Evolutionary conservation across 2,888 invertebrate genomes (phyloP), one percentile per base, ranked within the genome.

Genomic region (Helleia helle): DNA sequence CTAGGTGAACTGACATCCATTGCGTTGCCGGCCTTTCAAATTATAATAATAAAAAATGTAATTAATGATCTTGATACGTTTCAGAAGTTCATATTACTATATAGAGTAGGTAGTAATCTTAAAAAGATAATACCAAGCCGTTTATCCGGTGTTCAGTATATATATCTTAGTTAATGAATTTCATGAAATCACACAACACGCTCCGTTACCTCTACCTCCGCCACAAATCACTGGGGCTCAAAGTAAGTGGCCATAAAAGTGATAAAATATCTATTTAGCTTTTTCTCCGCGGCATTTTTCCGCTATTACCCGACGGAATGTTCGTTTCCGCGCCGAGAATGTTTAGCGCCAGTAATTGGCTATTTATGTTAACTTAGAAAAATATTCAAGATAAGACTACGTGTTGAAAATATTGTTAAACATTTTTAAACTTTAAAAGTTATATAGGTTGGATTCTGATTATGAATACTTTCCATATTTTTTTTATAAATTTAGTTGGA

Each of bases 241-340:
- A 66, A 69, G 64, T 70, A 71, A 74, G 62, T 62, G 74, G 65
- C 79, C 56, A 79, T 80, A 79, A 80, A 80, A 75, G 75, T 76
- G 79, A 80, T 79, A 80, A 76, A 80, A 80, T 79, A 79, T 77
- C 76, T 79, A 76, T 79, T 80, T 75, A 75, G 71, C 70, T 70
- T 69, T 72, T 73, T 66, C 63, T 64, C 49, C 52, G 50, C 57
- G 58, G 57, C 59, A 56, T 65, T 70, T 67, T 59, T 52, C 52
- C 58, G 59, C 53, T 57, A 59, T 58, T 54, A 58, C 58, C 54
- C 47, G 47, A 55, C 54, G 61, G 58, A 67, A 61, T 58, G 66
- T 68, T 62, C 60, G 60, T 62, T 75, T 77, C 70, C 73, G 73
- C 69, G 69, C 71, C 52, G 48, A 55, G 58, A 69, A 70, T 72